Base-by-base conservation (phyloP, 2,888 invertebrate species). In the Brachyptera risi region DNA sequence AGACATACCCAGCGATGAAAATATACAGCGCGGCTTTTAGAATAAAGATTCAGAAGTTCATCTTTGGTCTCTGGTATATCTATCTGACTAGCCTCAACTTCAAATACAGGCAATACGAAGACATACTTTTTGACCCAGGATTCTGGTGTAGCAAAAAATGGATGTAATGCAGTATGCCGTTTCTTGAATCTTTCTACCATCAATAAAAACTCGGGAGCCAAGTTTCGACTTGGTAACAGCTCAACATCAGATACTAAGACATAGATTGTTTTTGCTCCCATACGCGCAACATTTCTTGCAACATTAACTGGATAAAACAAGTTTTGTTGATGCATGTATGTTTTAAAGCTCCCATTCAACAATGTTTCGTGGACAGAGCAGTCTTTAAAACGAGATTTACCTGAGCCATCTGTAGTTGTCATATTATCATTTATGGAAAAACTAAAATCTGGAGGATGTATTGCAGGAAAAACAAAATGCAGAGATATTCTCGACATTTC, bases 161-260 rank as follows among this genome's bases (percentile, higher is more conserved):
- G 62, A 59, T 42, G 38, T 26, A 44, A 26, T 42, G 23, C 26
- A 59, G 21, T 35, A 24, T 51, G 42, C 74, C 76, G 76, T 66
- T 74, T 72, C 74, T 78, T 78, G 57, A 80, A 76, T 63, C 77
- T 78, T 61, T 76, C 75, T 7, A 84, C 70, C 83, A 85, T 83
- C 64, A 76, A 73, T 15, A 81, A 68, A 67, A 85, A 85, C 67
- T 80, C 79, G 0, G 79, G 75, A 0, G 85, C 86, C 67, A 87
- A 73, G 61, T 78, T 78, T 51, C 79, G 77, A 69, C 87, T 87
- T 1, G 88, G 88, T 60, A 87, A 80, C 71, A 88, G 78, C 72
- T 88, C 87, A 66, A 87, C 83, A 72, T 88, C 87, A 1, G 86
- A 85, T 7, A 87, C 86, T 66, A 88, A 73, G 44, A 86, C 83